Base-by-base conservation (phyloP, 1,140 invertebrate genomes). In the Macrosteles quadrilineatus region DNA sequence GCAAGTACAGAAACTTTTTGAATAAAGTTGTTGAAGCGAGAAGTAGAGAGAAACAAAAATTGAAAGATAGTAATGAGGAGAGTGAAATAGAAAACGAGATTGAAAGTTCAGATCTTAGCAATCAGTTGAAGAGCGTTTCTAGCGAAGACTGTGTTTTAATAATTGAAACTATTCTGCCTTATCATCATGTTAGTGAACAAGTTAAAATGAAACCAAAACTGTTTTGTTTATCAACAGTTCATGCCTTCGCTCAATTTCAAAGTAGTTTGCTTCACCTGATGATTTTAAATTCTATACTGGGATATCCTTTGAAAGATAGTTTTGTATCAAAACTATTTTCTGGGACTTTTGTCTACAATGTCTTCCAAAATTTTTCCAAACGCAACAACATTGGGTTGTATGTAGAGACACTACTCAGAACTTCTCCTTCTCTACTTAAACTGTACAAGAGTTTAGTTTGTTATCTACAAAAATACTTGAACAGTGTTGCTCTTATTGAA, bases 291-390 rank as follows among this genome's bases (percentile, higher is more conserved):
- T 79, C 79, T 0, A 74, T 92, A 25, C 80, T 91, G n/a, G 77
- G 81, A 25, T 80, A 78, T 71, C 87, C 87, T 0, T 87, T 86
- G 73, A 71, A 80, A 67, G 76, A 79, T 74, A 82, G 83, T 36
- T 78, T 80, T 40, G 82, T 88, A 76, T 83, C 81, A 50, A 83
- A 85, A 73, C 81, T 87, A 59, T 91, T 84, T 72, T 88, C 91
- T 80, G 90, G 91, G 0, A 89, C 88, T 6, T 87, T 92, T 76
- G 73, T 90, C 2, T 93, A 92, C 74, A 92, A 92, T 83, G 79
- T 91, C 9, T 87, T 85, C 73, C 12, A 21, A 1, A 71, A 69
- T 50, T 47, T 74, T 32, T 71, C 68, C 40, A 62, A 50, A 6
- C 21, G 67, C 9, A 55, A 70, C 21, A 71, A 74, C 57, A 40